A percentile compares a stretch with the other conserved stretches of the same genome.
Evolutionary conservation across 2,113 vertebrate genomes (phyloP).

Genomic region (Corydoras sp.): DNA sequence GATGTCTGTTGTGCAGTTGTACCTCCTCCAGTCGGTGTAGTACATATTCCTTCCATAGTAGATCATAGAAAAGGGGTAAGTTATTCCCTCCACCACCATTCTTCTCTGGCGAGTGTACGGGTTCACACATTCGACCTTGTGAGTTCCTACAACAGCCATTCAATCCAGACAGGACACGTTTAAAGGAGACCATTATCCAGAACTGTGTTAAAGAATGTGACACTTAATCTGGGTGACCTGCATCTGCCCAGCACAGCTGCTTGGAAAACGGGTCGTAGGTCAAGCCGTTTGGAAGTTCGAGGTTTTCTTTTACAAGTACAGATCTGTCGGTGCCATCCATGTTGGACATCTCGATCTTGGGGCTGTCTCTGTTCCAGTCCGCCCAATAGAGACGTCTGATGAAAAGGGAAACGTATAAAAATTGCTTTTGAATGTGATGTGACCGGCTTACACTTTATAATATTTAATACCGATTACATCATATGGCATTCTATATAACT

Average conservation of each 20-base stretch:
- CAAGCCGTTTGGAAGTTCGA: slow-evolving; percentile 84
- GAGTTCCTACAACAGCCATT: slow-evolving; percentile 68
- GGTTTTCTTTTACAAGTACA: slow-evolving; percentile 76
- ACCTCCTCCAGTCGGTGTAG: slow-evolving; percentile 96
- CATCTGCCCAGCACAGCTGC: slow-evolving; percentile 91
- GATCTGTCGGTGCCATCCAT: slow-evolving; percentile 84
- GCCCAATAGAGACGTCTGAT: slow-evolving; percentile 86
- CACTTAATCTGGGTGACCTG: slow-evolving; percentile 64
- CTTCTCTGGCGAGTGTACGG: slow-evolving; percentile 64
- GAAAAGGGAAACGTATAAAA: slow-evolving; percentile 1
- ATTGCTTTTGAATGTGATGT: no score
- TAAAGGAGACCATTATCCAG: neutral
- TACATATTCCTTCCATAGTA: slow-evolving; percentile 81
- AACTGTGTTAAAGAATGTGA: neutral
- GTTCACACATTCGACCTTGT: slow-evolving; percentile 80
- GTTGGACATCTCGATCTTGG: slow-evolving; percentile 88
- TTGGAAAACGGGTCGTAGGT: slow-evolving; percentile 75
- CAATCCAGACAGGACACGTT: no score
- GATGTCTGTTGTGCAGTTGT: neutral
- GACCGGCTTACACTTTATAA: no score
- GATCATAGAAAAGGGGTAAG: slow-evolving; percentile 83
- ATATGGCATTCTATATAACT: no score
- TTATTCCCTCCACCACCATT: slow-evolving; percentile 72
- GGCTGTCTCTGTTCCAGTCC: slow-evolving; percentile 88
- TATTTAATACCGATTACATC: no score